These are phyloP conservation scores for Anhinga rufa DNA, from an alignment of 2,113 vertebrate species.

Conservation along the genomic window DNA sequence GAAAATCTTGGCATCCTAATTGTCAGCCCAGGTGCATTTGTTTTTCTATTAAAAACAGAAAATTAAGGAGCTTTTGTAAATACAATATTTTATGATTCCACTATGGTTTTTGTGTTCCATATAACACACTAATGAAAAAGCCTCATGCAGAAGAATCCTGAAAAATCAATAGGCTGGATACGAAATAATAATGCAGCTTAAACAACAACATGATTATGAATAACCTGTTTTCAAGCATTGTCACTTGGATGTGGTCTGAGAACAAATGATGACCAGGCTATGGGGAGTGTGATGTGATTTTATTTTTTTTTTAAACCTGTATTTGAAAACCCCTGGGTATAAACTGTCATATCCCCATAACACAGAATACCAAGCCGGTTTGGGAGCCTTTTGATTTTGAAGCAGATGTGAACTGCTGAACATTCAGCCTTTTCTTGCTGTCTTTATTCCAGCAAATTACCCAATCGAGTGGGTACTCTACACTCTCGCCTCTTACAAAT, in stretches of 20 bases:
- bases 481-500: background rate
- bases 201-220: conserved; percentile 43
- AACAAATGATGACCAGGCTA: background rate
- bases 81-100: background rate
- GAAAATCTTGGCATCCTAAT: background rate
- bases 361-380: background rate
- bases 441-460: background rate
- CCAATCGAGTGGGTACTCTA: background rate
- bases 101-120: background rate
- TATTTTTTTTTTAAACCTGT: background rate
- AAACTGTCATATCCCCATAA: background rate
- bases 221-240: conserved; percentile 4
- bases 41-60: conserved; percentile 33
- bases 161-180: conserved; percentile 51
- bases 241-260: background rate
- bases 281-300: background rate
- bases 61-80: background rate
- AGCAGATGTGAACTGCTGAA: background rate
- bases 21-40: conserved; percentile 35
- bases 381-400: background rate
- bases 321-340: background rate
- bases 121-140: conserved; percentile 14
- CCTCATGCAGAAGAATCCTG: conserved; percentile 27
- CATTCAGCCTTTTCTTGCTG: background rate
- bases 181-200: conserved; percentile 1